Percentiles rank a stretch among this genome's conserved stretches.
These are phyloP conservation scores for Drosophila pandora DNA, from an alignment of 1,140 invertebrate genomes.

Conservation along the genomic window DNA sequence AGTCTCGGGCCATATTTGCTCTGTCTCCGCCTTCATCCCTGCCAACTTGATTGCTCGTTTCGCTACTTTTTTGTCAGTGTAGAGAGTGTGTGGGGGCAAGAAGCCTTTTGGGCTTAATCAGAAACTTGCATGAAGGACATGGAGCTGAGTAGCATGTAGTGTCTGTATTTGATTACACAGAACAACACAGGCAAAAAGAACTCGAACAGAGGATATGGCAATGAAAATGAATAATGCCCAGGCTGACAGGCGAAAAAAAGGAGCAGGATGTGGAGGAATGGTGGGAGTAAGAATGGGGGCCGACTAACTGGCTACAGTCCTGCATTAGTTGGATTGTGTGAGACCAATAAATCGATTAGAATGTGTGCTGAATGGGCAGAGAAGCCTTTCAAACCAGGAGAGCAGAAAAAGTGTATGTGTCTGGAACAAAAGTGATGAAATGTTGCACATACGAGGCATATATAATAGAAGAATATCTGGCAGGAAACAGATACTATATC, in stretches of 20 bases:
- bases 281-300: background rate
- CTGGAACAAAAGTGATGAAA: background rate
- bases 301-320: constrained; percentile 24
- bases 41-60: constrained; percentile 55
- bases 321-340: constrained; percentile 43
- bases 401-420: constrained; percentile 15
- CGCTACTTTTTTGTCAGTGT: constrained; percentile 19
- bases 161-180: constrained; percentile 61
- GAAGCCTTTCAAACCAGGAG: constrained; percentile 18
- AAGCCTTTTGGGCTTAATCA: constrained; percentile 73
- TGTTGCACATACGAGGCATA: background rate
- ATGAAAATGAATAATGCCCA: constrained; percentile 73
- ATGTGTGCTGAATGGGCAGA: constrained; percentile 28
- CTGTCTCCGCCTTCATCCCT: background rate
- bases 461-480: too few species aligned
- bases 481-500: too few species aligned
- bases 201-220: constrained; percentile 39
- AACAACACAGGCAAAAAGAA: constrained; percentile 47
- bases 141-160: constrained; percentile 10
- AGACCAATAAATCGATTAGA: constrained; percentile 72
- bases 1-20: constrained; percentile 36
- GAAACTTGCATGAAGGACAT: constrained; percentile 49
- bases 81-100: background rate
- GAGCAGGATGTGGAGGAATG: background rate
- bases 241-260: constrained; percentile 23